These are phyloP conservation scores for Hycleus cichorii DNA, from an alignment of 1,140 invertebrate genomes.

Conservation along the genomic window DNA sequence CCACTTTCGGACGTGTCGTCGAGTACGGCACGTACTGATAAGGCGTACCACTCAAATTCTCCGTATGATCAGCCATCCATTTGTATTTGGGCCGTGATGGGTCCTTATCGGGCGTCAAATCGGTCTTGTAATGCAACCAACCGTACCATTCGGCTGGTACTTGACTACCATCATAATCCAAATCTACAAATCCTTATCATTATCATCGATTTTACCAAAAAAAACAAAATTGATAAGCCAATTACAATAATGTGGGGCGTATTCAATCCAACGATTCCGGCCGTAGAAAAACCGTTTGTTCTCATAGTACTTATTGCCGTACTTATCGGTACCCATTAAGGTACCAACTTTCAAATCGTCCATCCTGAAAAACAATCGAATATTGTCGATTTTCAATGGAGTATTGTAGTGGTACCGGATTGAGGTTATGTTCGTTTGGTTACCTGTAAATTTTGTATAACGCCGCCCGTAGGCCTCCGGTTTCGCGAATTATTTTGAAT, in stretches of 20 bases:
- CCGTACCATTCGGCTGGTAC: slow-evolving; percentile 86
- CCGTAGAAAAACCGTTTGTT: slow-evolving; percentile 85
- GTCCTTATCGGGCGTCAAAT: slow-evolving; percentile 65
- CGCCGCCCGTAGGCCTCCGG: slow-evolving; percentile 68
- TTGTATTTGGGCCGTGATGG: slow-evolving; percentile 66
- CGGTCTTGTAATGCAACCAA: slow-evolving; percentile 80
- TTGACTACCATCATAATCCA: slow-evolving; percentile 93
- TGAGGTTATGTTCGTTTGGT: slow-evolving; percentile 37
- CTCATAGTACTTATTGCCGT: slow-evolving; percentile 95
- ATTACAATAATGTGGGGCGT: slow-evolving; percentile 56
- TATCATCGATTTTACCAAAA: not conserved
- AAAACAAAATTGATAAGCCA: no score
- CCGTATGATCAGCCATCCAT: slow-evolving; percentile 79
- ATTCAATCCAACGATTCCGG: slow-evolving; percentile 92
- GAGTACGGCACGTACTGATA: slow-evolving; percentile 82
- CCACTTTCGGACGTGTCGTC: slow-evolving; percentile 76
- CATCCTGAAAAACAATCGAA: slow-evolving; percentile 50
- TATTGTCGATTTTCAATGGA: not conserved
- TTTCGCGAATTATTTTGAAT: slow-evolving; percentile 60
- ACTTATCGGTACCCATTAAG: slow-evolving; percentile 88
- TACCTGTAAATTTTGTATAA: slow-evolving; percentile 71
- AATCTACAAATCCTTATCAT: slow-evolving; percentile 32
- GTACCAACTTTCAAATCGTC: slow-evolving; percentile 83
- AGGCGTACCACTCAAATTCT: slow-evolving; percentile 76
- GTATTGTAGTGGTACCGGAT: not conserved